Evolutionary conservation across 2,797 vertebrate genomes (phyloP), one percentile per base, ranked within the genome.

Genomic region (Allobates femoralis): DNA sequence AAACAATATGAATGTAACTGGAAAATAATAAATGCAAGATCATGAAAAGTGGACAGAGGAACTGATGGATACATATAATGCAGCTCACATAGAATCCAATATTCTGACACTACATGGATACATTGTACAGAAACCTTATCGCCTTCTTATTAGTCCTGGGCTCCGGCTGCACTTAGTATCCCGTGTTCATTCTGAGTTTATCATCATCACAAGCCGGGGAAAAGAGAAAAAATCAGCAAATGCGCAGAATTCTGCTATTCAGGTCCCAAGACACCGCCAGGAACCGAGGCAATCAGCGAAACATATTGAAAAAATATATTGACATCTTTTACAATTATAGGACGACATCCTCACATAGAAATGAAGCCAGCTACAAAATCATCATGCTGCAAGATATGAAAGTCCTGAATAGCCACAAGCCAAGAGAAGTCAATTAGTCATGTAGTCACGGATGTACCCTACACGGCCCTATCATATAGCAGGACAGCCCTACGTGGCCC

Each of bases 241-340:
- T 16, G 74, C 56, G 53, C 41, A 26, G 56, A 4, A 23, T 32
- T n/a, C 41, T 10, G 71, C 32, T n/a, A 21, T n/a, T 67, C 6
- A 12, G 23, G n/a, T 81, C 85, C 77, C 69, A 10, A 60, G 85
- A 64, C 55, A 81, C 53, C 77, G 46, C 28, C 23, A 8, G 53
- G 28, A 60, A 28, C 66, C n/a, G 10, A 81, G 60, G 85, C 79
- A 86, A 86, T 86, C 85, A 86, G 15, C 26, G 37, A 81, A 86
- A 80, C 77, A 81, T 80, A 86, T 86, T 86, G 84, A 80, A 74
- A 85, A 86, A 74, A 74, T 64, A 86, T 86, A 64, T 81, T 81
- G 85, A 74, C 66, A 81, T 75, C 67, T 81, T 60, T 64, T 74
- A 75, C 79, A 81, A 81, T 86, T 81, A 86, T 86, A 79, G 77